Evolutionary conservation across 2,113 vertebrate genomes (phyloP), one percentile per base, ranked within the genome.

Genomic region (Saimiri boliviensis): DNA sequence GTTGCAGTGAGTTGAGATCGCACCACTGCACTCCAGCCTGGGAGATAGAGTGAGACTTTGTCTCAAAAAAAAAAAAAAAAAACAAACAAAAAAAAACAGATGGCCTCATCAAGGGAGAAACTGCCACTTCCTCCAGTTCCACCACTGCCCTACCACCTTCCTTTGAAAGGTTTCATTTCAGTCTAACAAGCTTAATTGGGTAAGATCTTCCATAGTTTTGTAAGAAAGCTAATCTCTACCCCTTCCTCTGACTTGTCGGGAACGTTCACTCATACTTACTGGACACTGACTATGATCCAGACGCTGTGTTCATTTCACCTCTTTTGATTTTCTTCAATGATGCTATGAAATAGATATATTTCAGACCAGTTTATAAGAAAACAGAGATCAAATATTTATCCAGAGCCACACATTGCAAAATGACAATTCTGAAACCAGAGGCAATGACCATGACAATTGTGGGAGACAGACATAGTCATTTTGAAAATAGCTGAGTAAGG

Each of bases 71-170:
- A 52, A 17, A 52, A 52, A 52, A 16, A 52, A 16, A 17, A 52
- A 47, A 10, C 6, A 47, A 47, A 45, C 1, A 11, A 47, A 47
- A 52, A 80, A 93, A 94, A 88, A 19, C 97, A 96, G 89, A 87
- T 79, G 95, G 12, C 3, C 70, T 91, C 89, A 58, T 77, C 49
- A 84, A 95, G 56, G 76, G 79, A 83, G 60, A 94, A 89, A 42
- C 30, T 40, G 81, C 54, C 82, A 85, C 66, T 95, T 91, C 93
- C 83, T 73, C 32, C 73, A 73, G 52, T 56, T 81, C 82, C 40
- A 40, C 11, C 21, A 40, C 25, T 19, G 42, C 76, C 37, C 21
- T 14, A 8, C 27, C 2, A 21, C 66, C 21, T 79, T 77, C 86
- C 73, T 83, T 88, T 54, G 52, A 54, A 85, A 21, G 56, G 52